phyloP scores from a whole-genome alignment of 2,113 vertebrate species.

The Onychostoma macrolepis region DNA sequence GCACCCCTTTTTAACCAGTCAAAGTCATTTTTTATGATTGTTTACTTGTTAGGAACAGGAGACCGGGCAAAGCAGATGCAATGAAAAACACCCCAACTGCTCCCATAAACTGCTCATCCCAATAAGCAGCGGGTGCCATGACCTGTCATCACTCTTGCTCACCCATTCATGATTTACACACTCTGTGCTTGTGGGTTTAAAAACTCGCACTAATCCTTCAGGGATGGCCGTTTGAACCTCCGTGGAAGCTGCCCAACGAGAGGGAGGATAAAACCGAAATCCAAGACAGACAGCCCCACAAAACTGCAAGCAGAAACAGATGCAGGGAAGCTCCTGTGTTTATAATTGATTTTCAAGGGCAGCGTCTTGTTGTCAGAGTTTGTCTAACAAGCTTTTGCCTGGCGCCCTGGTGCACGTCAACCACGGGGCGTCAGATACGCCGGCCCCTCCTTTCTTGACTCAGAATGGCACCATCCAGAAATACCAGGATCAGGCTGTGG shows the following conservation, averaged over 20 bases:
- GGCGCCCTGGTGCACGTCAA: constrained; percentile 71
- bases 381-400: constrained; percentile 75
- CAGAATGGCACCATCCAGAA: constrained; percentile 58
- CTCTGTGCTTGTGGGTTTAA: constrained; percentile 67
- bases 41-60: constrained; percentile 30
- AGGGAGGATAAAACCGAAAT: constrained; percentile 35
- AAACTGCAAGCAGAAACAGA: constrained; percentile 76
- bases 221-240: constrained; percentile 65
- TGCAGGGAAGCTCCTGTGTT: constrained; percentile 68
- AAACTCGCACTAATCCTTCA: constrained; percentile 71
- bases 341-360: constrained; percentile 82
- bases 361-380: constrained; percentile 76
- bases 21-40: constrained; percentile 51
- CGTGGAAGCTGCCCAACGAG: constrained; percentile 20
- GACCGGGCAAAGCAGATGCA: constrained; percentile 18
- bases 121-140: constrained; percentile 66
- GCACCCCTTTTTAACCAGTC: constrained; percentile 19
- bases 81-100: constrained; percentile 53
- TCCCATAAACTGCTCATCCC: constrained; percentile 69
- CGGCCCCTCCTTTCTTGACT: constrained; percentile 8
- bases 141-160: constrained; percentile 73
- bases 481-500: constrained; percentile 61
- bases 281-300: constrained; percentile 61
- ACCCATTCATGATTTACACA: constrained; percentile 74
- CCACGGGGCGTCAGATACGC: constrained; percentile 55